These are phyloP conservation scores for Lordiphosa clarofinis DNA, from an alignment of 1,140 invertebrate species.

Conservation along the genomic window DNA sequence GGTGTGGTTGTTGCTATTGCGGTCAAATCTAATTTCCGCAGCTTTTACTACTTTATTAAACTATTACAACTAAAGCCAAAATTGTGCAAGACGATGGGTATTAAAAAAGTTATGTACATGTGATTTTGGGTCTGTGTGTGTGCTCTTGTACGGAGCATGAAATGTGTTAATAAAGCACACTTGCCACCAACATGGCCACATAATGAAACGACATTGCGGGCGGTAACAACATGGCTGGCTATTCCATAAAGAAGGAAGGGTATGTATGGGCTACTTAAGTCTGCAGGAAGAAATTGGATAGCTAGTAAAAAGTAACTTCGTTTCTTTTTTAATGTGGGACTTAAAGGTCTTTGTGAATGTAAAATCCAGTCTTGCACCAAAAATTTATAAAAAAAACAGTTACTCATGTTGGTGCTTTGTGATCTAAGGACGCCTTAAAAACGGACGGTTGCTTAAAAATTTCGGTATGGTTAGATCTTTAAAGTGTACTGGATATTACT, in stretches of 20 bases:
- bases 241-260: conserved; percentile 2
- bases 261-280: not conserved
- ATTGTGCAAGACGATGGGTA: conserved; percentile 46
- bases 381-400: too few relatives aligned
- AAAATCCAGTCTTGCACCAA: too few relatives aligned
- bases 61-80: conserved; percentile 72
- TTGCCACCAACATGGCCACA: conserved; percentile 72
- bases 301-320: not conserved
- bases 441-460: too few relatives aligned
- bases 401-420: not conserved
- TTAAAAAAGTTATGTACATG: conserved; percentile 70
- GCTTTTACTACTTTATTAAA: conserved; percentile 78
- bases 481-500: too few relatives aligned
- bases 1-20: conserved; percentile 48
- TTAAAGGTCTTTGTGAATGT: too few relatives aligned
- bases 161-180: conserved; percentile 79
- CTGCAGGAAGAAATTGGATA: not conserved
- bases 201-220: conserved; percentile 69
- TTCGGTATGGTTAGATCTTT: too few relatives aligned
- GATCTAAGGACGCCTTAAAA: too few relatives aligned
- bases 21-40: conserved; percentile 78
- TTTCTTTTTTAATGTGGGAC: not conserved
- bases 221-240: conserved; percentile 39
- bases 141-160: conserved; percentile 27
- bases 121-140: conserved; percentile 17